phyloP scores from a whole-genome alignment of 2,888 invertebrate species.

The Hydroisotoma schaefferi region DNA sequence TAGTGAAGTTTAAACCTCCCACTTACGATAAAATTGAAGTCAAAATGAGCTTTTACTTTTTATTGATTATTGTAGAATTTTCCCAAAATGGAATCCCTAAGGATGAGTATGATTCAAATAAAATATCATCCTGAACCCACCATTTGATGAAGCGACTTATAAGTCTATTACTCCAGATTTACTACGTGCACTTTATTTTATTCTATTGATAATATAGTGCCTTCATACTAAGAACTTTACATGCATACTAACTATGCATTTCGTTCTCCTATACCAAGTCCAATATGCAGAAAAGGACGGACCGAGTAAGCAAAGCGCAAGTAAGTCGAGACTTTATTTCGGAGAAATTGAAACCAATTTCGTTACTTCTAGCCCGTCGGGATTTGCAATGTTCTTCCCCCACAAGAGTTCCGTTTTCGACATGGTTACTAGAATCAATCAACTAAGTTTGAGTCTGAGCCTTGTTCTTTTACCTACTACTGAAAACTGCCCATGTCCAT shows the following conservation, averaged over 20 bases:
- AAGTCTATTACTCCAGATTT: too few species aligned
- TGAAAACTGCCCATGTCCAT: background rate
- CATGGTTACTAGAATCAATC: slow-evolving; percentile 8
- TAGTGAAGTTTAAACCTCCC: too few species aligned
- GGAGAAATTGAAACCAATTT: slow-evolving; percentile 15
- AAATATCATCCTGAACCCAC: too few species aligned
- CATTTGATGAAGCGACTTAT: too few species aligned
- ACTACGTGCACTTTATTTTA: too few species aligned
- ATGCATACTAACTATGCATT: background rate
- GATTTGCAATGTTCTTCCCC: slow-evolving; percentile 13
- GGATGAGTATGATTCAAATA: too few species aligned
- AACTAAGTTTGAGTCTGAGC: too few species aligned
- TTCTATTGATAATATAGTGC: background rate
- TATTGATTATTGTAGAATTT: too few species aligned
- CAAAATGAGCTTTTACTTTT: too few species aligned
- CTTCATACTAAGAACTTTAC: background rate
- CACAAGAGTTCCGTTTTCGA: background rate
- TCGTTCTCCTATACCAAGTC: background rate
- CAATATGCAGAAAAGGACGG: background rate
- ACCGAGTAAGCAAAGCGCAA: background rate
- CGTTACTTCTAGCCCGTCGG: slow-evolving; percentile 2
- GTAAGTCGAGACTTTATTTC: background rate
- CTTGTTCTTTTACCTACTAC: too few species aligned
- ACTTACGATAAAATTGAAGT: too few species aligned
- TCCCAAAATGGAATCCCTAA: too few species aligned